Evolutionary conservation across 2,113 vertebrate genomes (phyloP), one percentile per base, ranked within the genome.

Genomic region (Campylorhamphus procurvoides): DNA sequence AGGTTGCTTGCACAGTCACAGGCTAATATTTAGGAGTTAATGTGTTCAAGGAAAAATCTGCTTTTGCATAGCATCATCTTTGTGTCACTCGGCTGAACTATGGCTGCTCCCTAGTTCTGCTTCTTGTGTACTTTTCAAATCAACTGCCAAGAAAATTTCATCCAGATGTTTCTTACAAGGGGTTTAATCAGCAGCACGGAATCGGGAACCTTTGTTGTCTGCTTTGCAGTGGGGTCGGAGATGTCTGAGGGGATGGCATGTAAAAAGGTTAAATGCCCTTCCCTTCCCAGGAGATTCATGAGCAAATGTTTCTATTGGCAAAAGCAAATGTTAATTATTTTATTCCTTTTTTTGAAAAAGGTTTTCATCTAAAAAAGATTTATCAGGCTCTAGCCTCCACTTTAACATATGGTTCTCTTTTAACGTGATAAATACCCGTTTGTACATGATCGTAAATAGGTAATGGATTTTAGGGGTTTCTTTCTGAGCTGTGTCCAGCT

Each of bases 381-480:
- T 92, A 66, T 83, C 68, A 67, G 75, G 60, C 71, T 96, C 80
- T 91, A 87, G 80, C 73, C 91, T 97, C 74, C 67, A 84, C 18
- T 90, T 84, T 84, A 81, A 60, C 89, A 90, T 68, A 25, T 71
- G 79, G 85, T 95, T 97, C 92, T 89, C 92, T 97, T 96, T 96
- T 96, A 93, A 97, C 42, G 42, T 90, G 87, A 73, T 90, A 89
- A 95, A 87, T 75, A 96, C 62, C 80, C 29, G 3, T 97, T 97
- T 95, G 94, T 96, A 96, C 92, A 92, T 91, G 64, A 94, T 95
- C 93, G 69, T 91, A 95, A 95, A 92, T 87, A 94, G 91, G 74
- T 95, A 92, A 93, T 87, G 89, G 93, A 96, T 92, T 96, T 92
- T 90, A 90, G 84, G 79, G 87, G 73, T 90, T 95, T 94, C 93